A percentile compares a stretch with the other conserved stretches of the same genome.
Evolutionary conservation across 1,140 invertebrate genomes (phyloP).

Genomic region (Drosophila sturtevanti): DNA sequence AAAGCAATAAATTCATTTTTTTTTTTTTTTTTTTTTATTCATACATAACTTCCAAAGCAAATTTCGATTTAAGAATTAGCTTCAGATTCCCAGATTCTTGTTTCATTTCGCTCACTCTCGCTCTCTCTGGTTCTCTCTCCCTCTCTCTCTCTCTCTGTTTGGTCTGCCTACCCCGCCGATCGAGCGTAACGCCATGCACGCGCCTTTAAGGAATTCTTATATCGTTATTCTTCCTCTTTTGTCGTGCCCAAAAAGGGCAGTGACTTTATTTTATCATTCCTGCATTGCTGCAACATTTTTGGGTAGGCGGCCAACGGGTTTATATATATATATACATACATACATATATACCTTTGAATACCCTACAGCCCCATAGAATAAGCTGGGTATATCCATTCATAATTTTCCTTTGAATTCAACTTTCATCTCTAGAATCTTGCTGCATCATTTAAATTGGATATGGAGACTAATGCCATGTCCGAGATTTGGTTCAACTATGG

Average conservation of each 20-base stretch:
- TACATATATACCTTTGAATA: too few relatives aligned
- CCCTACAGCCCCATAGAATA: constrained; percentile 10
- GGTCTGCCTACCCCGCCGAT: too few relatives aligned
- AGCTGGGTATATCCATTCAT: neutral
- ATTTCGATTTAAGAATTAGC: neutral
- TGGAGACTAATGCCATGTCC: too few relatives aligned
- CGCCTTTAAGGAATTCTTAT: constrained; percentile 30
- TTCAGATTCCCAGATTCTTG: neutral
- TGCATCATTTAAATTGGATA: too few relatives aligned
- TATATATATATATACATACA: neutral
- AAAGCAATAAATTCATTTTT: constrained; percentile 26
- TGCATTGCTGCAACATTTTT: constrained; percentile 19
- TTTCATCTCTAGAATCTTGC: too few relatives aligned
- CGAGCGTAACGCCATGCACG: constrained; percentile 64
- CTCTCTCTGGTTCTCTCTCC: neutral
- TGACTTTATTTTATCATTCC: constrained; percentile 31
- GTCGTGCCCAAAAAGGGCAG: constrained; percentile 67
- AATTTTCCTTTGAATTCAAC: neutral
- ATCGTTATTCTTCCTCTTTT: constrained; percentile 40
- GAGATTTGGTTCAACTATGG: too few relatives aligned
- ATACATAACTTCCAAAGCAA: neutral
- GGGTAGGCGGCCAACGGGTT: constrained; percentile 45
- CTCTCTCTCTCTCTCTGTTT: neutral
- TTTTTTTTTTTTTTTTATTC: too few relatives aligned
- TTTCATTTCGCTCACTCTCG: neutral